phyloP scores from a whole-genome alignment of 1,140 invertebrate genomes.

The Euwallacea fornicatus region DNA sequence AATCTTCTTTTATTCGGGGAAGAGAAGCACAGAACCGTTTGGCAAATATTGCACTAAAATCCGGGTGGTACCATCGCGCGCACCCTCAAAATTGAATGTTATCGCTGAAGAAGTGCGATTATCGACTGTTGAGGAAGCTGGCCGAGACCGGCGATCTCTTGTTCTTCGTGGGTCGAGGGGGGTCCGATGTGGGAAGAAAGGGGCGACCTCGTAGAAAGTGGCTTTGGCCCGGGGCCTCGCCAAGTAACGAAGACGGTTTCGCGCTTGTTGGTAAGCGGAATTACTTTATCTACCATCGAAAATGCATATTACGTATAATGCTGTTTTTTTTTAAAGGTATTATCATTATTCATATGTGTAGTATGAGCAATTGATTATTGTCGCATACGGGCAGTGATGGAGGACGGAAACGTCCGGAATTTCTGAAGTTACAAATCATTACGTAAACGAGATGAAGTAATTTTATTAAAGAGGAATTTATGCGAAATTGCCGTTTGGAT shows the following conservation, averaged over 20 bases:
- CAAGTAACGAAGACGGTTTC: slow-evolving; percentile 1
- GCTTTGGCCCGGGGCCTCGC: slow-evolving; percentile 22
- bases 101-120: slow-evolving; percentile 14
- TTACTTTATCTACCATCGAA: neutral
- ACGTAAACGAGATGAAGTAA: neutral
- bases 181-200: slow-evolving; percentile 33
- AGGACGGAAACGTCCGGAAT: neutral
- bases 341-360: neutral
- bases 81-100: slow-evolving; percentile 12
- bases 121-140: slow-evolving; percentile 34
- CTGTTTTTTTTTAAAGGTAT: neutral
- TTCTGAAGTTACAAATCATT: neutral
- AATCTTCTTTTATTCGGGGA: neutral
- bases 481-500: neutral
- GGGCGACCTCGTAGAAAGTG: slow-evolving; percentile 23
- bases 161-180: slow-evolving; percentile 16
- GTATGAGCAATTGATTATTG: neutral
- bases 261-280: slow-evolving; percentile 8
- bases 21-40: neutral
- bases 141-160: slow-evolving; percentile 21
- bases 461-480: neutral
- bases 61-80: neutral
- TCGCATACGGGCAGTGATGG: neutral
- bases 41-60: neutral
- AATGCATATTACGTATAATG: slow-evolving; percentile 4